Evolutionary conservation across 2,113 vertebrate species (phyloP).

Genomic region (Cacatua alba): DNA sequence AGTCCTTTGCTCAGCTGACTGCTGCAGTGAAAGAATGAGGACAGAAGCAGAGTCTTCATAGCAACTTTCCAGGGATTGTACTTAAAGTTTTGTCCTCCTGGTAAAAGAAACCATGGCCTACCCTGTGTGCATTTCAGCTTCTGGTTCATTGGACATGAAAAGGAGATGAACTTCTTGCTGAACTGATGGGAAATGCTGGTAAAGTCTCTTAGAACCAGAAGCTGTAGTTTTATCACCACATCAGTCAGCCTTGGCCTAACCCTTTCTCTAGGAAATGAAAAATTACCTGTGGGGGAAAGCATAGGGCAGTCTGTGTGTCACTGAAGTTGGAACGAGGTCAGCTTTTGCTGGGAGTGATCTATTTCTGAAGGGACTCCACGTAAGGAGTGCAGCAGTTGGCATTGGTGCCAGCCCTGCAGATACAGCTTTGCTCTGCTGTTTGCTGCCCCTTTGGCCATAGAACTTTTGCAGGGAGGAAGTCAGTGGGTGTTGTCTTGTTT

Average conservation of each 20-base stretch:
- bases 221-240: background rate
- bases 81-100: background rate
- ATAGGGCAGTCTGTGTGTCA: background rate
- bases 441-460: background rate
- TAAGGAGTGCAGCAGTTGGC: background rate
- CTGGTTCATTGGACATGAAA: background rate
- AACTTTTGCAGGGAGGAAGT: background rate
- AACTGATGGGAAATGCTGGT: conserved; percentile 6
- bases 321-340: background rate
- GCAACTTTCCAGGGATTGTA: background rate
- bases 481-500: background rate
- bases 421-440: background rate
- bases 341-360: background rate
- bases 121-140: background rate
- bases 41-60: background rate
- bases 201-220: background rate
- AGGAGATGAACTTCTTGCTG: background rate
- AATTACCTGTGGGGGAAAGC: background rate
- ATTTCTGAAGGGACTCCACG: background rate
- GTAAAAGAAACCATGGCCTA: background rate
- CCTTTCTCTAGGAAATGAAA: conserved; percentile 20
- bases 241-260: background rate
- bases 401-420: background rate
- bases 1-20: background rate
- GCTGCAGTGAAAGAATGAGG: background rate